These are phyloP conservation scores for Botia almorhae DNA, from an alignment of 2,797 vertebrate genomes.

Conservation along the genomic window DNA sequence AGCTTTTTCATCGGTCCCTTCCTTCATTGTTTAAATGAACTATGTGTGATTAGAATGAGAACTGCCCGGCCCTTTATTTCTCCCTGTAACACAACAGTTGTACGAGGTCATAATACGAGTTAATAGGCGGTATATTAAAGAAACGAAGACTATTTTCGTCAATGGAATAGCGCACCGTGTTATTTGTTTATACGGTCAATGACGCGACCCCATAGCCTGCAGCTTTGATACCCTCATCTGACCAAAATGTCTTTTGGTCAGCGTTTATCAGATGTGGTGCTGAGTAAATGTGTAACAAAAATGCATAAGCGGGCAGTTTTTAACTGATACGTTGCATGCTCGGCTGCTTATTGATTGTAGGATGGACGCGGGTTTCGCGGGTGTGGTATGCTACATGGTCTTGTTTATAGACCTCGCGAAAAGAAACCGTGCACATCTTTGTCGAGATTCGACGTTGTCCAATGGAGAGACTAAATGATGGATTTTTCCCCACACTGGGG, in stretches of 20 bases:
- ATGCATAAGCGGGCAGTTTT: slow-evolving; percentile 26
- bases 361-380: slow-evolving; percentile 47
- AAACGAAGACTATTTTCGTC: neutral
- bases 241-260: slow-evolving; percentile 11
- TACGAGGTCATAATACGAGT: neutral
- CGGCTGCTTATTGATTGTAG: slow-evolving; percentile 71
- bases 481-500: neutral
- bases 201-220: slow-evolving; percentile 44
- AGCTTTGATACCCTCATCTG: neutral
- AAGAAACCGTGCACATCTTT: slow-evolving; percentile 56
- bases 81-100: neutral
- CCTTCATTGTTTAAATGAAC: neutral
- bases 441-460: slow-evolving; percentile 26
- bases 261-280: slow-evolving; percentile 41
- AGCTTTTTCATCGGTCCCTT: neutral
- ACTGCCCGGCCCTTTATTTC: neutral
- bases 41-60: neutral
- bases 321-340: slow-evolving; percentile 2
- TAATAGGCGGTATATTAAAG: neutral
- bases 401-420: slow-evolving; percentile 64
- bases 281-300: slow-evolving; percentile 19
- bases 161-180: neutral
- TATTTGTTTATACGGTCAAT: slow-evolving; percentile 49
- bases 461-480: slow-evolving; percentile 4
- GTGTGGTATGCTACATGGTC: too few relatives aligned